Percentiles rank a stretch among this genome's conserved stretches.
Conservation (phyloP, 1,140 invertebrate species). For the Melipona quadrifasciata region DNA sequence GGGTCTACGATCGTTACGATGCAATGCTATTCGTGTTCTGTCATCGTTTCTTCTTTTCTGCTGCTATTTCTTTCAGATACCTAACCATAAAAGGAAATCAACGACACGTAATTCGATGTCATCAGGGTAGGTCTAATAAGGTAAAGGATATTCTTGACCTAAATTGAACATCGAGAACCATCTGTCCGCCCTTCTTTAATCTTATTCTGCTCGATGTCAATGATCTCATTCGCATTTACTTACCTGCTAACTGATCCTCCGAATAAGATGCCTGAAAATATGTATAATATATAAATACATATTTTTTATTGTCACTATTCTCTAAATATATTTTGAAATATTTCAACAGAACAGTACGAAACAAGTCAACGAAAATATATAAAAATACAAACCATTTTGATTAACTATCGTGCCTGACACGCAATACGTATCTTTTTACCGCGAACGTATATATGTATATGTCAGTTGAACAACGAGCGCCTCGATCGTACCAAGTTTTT, state of each 20-base stretch:
- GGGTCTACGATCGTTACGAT: background rate
- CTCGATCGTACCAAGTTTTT: background rate
- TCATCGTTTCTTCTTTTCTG: conserved; percentile 35
- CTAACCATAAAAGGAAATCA: conserved; percentile 78
- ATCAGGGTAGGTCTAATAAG: conserved; percentile 76
- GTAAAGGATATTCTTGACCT: conserved; percentile 79
- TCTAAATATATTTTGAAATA: background rate
- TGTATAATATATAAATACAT: background rate
- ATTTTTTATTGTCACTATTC: background rate
- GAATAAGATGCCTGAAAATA: conserved; percentile 89
- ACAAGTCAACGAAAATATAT: too few relatives aligned
- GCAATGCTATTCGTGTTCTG: conserved; percentile 52
- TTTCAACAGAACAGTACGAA: background rate
- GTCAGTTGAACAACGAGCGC: background rate
- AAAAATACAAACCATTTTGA: conserved; percentile 36
- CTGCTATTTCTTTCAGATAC: conserved; percentile 72
- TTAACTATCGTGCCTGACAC: background rate
- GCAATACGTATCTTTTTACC: conserved; percentile 1
- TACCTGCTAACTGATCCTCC: conserved; percentile 95
- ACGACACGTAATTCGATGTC: conserved; percentile 59
- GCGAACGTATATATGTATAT: background rate
- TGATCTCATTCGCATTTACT: conserved; percentile 80
- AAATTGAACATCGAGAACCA: conserved; percentile 75
- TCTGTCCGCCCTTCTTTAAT: conserved; percentile 76
- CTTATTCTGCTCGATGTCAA: conserved; percentile 52